Conservation (phyloP, 2,888 invertebrate species). For the Aporophyla lueneburgensis region DNA sequence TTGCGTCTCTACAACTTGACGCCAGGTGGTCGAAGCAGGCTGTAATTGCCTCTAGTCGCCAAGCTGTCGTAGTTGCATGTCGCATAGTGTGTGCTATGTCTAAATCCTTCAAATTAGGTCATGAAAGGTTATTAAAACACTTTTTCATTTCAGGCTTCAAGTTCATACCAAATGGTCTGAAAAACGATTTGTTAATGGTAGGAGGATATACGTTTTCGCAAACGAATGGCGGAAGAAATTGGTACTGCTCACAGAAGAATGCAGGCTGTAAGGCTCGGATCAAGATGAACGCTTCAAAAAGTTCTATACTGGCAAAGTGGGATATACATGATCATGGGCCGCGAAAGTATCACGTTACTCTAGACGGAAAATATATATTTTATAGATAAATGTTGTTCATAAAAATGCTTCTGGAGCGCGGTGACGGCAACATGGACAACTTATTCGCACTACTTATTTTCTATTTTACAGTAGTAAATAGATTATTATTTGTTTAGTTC, state of each 20-base stretch:
- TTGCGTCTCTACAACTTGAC: too few species aligned
- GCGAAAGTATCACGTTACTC: conserved; percentile 25
- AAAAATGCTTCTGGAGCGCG: too few species aligned
- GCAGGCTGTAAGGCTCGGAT: conserved; percentile 71
- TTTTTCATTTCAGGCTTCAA: conserved; percentile 60
- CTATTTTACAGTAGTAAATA: too few species aligned
- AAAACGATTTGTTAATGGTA: conserved; percentile 64
- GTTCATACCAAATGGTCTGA: conserved; percentile 66
- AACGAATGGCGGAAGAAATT: conserved; percentile 67
- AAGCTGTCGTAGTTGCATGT: too few species aligned
- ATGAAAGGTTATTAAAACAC: neutral
- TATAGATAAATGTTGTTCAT: conserved; percentile 1
- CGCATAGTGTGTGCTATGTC: too few species aligned
- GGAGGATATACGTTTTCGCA: conserved; percentile 73
- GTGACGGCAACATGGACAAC: too few species aligned
- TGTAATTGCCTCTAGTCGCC: too few species aligned
- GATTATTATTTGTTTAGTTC: too few species aligned
- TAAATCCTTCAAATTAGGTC: neutral
- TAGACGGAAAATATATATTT: conserved; percentile 33
- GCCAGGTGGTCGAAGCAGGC: too few species aligned
- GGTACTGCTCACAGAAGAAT: conserved; percentile 77
- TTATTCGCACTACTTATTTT: too few species aligned
- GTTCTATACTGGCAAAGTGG: conserved; percentile 29
- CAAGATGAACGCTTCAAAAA: conserved; percentile 51
- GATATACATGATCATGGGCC: conserved; percentile 35